Base-by-base conservation (phyloP, 2,797 vertebrate species). In the Cichlasoma orientale region DNA sequence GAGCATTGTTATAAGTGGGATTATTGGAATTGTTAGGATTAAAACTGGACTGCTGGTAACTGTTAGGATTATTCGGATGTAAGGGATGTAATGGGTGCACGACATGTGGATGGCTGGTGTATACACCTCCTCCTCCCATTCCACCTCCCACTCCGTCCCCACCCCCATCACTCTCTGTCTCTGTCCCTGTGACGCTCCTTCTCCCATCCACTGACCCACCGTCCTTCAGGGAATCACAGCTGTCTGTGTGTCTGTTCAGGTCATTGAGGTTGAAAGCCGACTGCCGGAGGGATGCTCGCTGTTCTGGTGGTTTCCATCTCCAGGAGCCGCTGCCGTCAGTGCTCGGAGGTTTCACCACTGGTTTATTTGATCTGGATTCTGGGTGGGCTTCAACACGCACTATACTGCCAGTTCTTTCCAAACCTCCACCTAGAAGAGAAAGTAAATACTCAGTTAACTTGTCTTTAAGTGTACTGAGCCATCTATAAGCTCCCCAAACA, bases 281-380 rank as follows among this genome's bases (percentile, higher is more conserved):
- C 85, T 98, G 97, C 55, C 96, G 96, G n/a, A 98, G 95, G 25
- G 96, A 97, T 10, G 95, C 72, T 69, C 97, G 96, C 58, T 91
- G 93, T 11, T 98, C 97, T 0, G 96, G 96, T 4, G 97, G 96
- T 82, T 97, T 98, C 98, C 98, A 99, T 70, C 98, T 95, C 98
- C 98, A 99, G 5, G 98, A 98, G 72, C 97, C 97, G 2, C 96
- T 97, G 52, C 97, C 97, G 57, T 98, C 98, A 0, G 95, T 97
- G 82, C 95, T 97, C 0, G 97, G 97, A 81, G 97, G 97, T 89
- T 96, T 97, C 58, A 98, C 97, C 77, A 97, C 89, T 2, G 97
- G 97, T 85, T 96, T 95, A 88, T 95, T 95, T 4, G 75, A 29
- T 59, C 88, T 87, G 82, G 97, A 96, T 92, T 98, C 97, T 0